These are phyloP conservation scores for Aphodius granarius DNA, from an alignment of 2,888 invertebrate genomes.

Conservation along the genomic window DNA sequence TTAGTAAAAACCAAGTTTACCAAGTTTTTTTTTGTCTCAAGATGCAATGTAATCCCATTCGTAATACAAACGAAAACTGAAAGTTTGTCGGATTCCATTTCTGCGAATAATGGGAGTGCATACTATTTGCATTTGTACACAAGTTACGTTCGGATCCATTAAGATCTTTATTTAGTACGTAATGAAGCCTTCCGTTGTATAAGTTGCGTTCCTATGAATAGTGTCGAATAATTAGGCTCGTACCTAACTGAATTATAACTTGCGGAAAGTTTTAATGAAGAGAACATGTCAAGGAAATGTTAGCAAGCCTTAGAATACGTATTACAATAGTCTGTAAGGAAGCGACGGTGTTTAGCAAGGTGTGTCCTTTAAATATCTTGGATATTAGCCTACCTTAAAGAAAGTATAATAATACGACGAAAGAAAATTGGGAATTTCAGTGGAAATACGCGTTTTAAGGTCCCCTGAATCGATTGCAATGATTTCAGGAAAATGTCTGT, in stretches of 20 bases:
- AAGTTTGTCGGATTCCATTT: neutral
- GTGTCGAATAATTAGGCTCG: constrained; percentile 16
- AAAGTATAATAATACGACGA: too few relatives aligned
- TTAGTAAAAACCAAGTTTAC: neutral
- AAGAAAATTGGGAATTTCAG: too few relatives aligned
- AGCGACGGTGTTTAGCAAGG: neutral
- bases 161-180: neutral
- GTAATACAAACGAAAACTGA: neutral
- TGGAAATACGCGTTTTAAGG: too few relatives aligned
- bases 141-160: neutral
- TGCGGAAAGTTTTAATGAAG: constrained; percentile 19
- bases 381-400: too few relatives aligned
- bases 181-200: neutral
- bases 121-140: neutral
- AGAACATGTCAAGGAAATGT: neutral
- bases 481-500: too few relatives aligned
- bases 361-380: too few relatives aligned
- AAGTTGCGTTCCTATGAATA: constrained; percentile 6
- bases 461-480: too few relatives aligned
- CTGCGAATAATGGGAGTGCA: neutral
- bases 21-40: neutral
- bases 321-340: neutral
- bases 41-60: neutral
- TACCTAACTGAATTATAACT: constrained; percentile 22
- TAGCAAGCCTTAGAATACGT: neutral